A percentile compares a stretch with the other conserved stretches of the same genome.
Evolutionary conservation across 2,888 invertebrate genomes (phyloP).

Genomic region (Idaea dimidiata): DNA sequence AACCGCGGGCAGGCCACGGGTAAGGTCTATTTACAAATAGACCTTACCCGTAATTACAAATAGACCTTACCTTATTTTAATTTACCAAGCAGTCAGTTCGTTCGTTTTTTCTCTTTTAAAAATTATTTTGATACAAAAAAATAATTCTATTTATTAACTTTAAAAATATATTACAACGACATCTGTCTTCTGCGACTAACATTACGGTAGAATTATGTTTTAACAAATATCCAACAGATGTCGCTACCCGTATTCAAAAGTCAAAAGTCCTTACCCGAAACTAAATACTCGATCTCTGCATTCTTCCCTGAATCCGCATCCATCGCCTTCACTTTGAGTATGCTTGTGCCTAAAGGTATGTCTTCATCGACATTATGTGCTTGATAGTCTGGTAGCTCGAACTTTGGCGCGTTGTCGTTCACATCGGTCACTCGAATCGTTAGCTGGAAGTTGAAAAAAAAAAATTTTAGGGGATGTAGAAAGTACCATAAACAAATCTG

Average conservation of each 20-base stretch:
- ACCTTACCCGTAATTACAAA: no score
- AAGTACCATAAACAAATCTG: background rate
- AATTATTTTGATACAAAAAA: background rate
- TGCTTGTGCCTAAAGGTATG: conserved; percentile 93
- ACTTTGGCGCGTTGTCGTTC: conserved; percentile 98
- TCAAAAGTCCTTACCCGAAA: conserved; percentile 73
- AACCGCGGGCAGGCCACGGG: no score
- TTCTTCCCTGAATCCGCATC: conserved; percentile 97
- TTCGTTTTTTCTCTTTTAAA: background rate
- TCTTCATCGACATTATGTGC: conserved; percentile 98
- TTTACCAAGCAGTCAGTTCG: no score
- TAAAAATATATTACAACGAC: conserved; percentile 16
- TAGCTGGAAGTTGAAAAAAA: conserved; percentile 80
- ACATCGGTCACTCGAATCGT: conserved; percentile 97
- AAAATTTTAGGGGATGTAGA: background rate
- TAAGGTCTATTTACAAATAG: no score
- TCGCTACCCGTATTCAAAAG: conserved; percentile 27
- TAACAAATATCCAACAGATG: conserved; percentile 28
- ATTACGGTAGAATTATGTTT: background rate
- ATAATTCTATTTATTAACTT: conserved; percentile 9
- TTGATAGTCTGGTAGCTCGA: conserved; percentile 97
- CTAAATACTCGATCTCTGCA: conserved; percentile 95
- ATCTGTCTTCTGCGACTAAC: conserved; percentile 18
- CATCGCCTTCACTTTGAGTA: conserved; percentile 96
- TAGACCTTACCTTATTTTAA: no score